Evolutionary conservation across 2,113 vertebrate genomes (phyloP).

Genomic region (Megaceryle maxima): DNA sequence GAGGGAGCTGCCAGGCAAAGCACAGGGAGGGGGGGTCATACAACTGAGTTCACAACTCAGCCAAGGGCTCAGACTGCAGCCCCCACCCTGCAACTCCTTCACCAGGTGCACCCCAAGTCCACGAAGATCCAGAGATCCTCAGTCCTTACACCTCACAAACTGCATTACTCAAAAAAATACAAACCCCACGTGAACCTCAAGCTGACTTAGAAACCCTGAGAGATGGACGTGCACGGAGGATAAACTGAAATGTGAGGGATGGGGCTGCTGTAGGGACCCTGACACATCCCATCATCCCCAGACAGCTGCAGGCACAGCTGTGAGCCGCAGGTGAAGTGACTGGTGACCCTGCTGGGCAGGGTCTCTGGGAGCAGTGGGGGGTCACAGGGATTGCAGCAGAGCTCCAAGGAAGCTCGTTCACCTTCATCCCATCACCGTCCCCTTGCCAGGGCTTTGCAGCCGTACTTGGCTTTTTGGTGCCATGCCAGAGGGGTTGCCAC

Average conservation of each 20-base stretch:
- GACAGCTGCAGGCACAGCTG: background rate
- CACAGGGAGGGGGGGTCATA: fast-evolving
- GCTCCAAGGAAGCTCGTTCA: fast-evolving
- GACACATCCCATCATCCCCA: fast-evolving
- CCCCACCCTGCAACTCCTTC: fast-evolving
- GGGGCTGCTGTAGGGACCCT: background rate
- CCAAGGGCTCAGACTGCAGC: background rate
- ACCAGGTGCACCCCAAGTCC: background rate
- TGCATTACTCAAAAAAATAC: background rate
- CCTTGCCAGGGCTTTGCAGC: background rate
- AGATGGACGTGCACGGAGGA: fast-evolving
- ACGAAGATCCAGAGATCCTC: background rate
- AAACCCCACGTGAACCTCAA: background rate
- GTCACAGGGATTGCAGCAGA: background rate
- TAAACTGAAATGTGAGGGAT: fast-evolving
- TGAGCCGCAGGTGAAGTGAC: background rate
- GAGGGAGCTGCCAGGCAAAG: background rate
- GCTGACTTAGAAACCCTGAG: fast-evolving
- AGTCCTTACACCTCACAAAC: background rate
- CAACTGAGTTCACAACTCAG: background rate
- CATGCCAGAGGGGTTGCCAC: background rate
- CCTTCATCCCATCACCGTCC: background rate
- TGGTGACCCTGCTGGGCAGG: background rate
- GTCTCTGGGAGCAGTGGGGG: background rate
- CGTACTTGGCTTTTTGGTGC: background rate